Base-by-base conservation (phyloP, 2,113 vertebrate species). In the Ploceus nigricollis region DNA sequence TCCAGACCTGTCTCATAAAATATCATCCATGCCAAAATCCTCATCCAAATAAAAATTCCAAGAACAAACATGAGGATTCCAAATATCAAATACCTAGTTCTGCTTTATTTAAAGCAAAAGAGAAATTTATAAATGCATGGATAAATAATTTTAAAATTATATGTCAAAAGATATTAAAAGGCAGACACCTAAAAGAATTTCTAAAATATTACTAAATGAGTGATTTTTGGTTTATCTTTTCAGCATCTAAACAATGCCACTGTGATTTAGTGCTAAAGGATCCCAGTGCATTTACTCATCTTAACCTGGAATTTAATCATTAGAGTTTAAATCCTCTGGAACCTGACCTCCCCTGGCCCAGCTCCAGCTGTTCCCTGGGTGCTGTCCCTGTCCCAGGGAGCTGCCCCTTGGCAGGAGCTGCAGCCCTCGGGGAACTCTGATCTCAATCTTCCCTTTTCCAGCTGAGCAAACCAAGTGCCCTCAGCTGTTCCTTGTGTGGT, bases 41-140 rank as follows among this genome's bases (percentile, higher is more conserved):
- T 60, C 69, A 71, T 94, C 94, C 95, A 96, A 87, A 96, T 72
- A 82, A 85, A 92, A 94, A 90, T 87, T 94, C 90, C 90, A 95
- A 60, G 87, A 96, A 91, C 68, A 76, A 53, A 72, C 73, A 86
- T 24, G 68, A 54, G 57, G 64, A 82, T 86, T 90, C 89, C 78
- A 85, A 81, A 78, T 82, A 93, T 84, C 71, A 82, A 82, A 96
- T 79, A 40, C 42, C 42, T 48, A 66, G 30, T 51, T 87, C 79
- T 94, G 72, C 65, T 75, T 21, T 69, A 83, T 68, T 92, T 72
- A 91, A 87, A 87, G 63, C 19, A 75, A 79, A 95, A 83, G 53
- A 84, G 18, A 73, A 60, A 68, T 75, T 28, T 60, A 89, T 47
- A 68, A 93, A 81, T 27, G 72, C n/a, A 58, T 1, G 7, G 57